phyloP scores from a whole-genome alignment of 2,113 vertebrate genomes.

The Scomber scombrus region DNA sequence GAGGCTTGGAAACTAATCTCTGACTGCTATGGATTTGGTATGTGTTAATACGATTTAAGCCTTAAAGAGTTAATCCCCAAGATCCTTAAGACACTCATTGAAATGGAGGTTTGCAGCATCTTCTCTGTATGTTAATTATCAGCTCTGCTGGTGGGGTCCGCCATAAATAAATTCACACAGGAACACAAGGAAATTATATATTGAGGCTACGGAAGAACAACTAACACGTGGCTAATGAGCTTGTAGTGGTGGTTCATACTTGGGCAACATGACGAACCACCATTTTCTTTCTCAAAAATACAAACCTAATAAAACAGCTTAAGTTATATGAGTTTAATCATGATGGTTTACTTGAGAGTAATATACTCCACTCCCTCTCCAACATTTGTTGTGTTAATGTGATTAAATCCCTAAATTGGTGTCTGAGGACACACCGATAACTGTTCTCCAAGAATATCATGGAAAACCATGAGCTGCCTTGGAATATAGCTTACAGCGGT shows the following conservation, averaged over 20 bases:
- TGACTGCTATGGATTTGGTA: conserved; percentile 69
- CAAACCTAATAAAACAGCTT: conserved; percentile 16
- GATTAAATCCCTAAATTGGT: neutral
- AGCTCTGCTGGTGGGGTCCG: conserved; percentile 25
- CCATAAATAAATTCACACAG: neutral
- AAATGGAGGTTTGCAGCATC: conserved; percentile 57
- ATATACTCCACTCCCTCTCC: neutral
- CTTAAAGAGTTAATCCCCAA: conserved; percentile 68
- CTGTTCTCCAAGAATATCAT: neutral
- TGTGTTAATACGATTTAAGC: conserved; percentile 70
- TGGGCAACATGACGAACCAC: neutral
- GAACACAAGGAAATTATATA: conserved; percentile 14
- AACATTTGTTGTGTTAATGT: too few relatives aligned
- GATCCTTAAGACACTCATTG: conserved; percentile 69
- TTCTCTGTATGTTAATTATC: conserved; percentile 55
- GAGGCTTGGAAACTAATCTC: conserved; percentile 67
- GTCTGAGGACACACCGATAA: neutral
- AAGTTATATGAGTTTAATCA: conserved; percentile 12
- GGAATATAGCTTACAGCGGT: neutral
- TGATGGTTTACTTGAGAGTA: neutral
- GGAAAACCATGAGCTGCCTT: neutral
- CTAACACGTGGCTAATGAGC: conserved; percentile 31
- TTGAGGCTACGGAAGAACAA: neutral
- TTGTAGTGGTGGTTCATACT: neutral
- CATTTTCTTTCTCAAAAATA: neutral